Percentiles rank a stretch among this genome's conserved stretches.
These are phyloP conservation scores for Holocentrus rufus DNA, from an alignment of 2,797 vertebrate genomes.

Conservation along the genomic window DNA sequence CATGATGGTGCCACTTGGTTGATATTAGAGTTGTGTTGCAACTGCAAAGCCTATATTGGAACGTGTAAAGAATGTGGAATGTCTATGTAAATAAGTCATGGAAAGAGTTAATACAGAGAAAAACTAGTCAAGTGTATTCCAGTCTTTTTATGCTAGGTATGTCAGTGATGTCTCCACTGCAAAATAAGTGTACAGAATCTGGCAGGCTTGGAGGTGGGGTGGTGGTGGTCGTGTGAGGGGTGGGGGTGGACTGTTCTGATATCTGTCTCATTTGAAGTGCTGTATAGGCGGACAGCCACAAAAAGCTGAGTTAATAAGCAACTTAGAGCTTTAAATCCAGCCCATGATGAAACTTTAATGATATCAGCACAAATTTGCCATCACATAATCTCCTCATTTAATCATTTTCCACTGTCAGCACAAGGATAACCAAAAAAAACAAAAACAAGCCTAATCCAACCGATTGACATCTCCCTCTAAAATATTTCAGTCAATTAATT, in stretches of 20 bases:
- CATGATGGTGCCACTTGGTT: no score
- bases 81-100: background rate
- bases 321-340: slow-evolving; percentile 80
- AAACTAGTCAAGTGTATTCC: slow-evolving; percentile 1
- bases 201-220: background rate
- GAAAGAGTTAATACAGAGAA: background rate
- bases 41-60: no score
- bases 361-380: slow-evolving; percentile 80
- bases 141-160: slow-evolving; percentile 19
- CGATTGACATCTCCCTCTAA: slow-evolving; percentile 72
- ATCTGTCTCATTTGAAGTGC: slow-evolving; percentile 78
- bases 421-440: slow-evolving; percentile 54
- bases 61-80: no score
- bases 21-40: no score
- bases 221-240: background rate
- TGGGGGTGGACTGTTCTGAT: slow-evolving; percentile 54
- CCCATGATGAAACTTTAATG: slow-evolving; percentile 82
- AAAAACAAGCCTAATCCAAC: slow-evolving; percentile 76
- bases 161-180: slow-evolving; percentile 30
- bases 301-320: slow-evolving; percentile 79
- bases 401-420: slow-evolving; percentile 75
- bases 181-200: slow-evolving; percentile 30
- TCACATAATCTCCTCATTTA: slow-evolving; percentile 79
- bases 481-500: slow-evolving; percentile 75
- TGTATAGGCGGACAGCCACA: slow-evolving; percentile 77